Conservation (phyloP, 2,797 vertebrate species). For the Oophaga sylvatica region DNA sequence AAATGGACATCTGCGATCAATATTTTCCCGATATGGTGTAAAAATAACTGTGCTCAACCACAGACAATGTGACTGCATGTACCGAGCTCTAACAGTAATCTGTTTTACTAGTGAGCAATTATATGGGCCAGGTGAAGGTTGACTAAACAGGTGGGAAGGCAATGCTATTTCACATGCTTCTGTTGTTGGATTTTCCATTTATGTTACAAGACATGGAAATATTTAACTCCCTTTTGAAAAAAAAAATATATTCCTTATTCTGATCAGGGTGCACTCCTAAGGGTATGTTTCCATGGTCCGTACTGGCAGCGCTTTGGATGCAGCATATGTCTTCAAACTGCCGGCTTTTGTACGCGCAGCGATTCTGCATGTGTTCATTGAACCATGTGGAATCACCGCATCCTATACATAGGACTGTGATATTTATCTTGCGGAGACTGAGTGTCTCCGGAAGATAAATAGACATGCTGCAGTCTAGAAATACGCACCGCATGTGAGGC, state of each 20-base stretch:
- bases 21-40: background rate
- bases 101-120: background rate
- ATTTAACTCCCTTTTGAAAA: background rate
- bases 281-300: no score
- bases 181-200: slow-evolving; percentile 32
- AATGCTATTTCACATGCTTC: slow-evolving; percentile 6
- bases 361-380: no score
- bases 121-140: slow-evolving; percentile 35
- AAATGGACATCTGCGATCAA: background rate
- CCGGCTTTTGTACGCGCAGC: no score
- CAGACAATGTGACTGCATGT: background rate
- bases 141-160: slow-evolving; percentile 20
- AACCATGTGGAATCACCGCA: no score
- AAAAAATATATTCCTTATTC: background rate
- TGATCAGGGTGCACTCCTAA: no score
- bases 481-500: no score
- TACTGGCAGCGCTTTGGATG: no score
- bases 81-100: background rate
- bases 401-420: no score
- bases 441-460: no score
- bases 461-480: no score
- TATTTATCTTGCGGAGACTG: no score
- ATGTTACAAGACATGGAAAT: background rate
- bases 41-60: background rate
- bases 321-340: no score